Evolutionary conservation across 2,888 invertebrate genomes (phyloP), one percentile per base, ranked within the genome.

Genomic region (Agriotes lineatus): DNA sequence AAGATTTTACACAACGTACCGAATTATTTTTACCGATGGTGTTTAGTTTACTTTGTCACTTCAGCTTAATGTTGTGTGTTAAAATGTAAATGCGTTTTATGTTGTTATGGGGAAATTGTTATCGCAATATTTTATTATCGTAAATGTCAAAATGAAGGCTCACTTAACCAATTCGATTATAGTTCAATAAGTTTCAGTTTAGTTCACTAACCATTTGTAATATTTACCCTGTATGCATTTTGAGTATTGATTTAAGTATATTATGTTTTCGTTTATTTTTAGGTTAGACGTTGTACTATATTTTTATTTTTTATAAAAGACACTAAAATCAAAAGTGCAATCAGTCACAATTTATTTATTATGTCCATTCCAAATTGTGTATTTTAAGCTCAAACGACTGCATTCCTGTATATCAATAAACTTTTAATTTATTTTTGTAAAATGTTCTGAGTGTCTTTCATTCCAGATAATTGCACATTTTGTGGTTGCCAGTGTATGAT

Each of bases 371-470:
- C 77, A 77, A 77, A 77, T 74, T 77, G 72, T 70, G 22, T 71
- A 71, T 54, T 71, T 72, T 73, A 74, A 74, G 76, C 77, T 78
- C 77, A 78, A 78, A 76, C 73, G 76, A 76, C 76, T 75, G 78
- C 78, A 78, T 78, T 79, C 77, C 76, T 75, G 59, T 68, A 67
- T 67, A 62, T 71, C 62, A 66, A 61, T 71, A 60, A 57, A 69
- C 52, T 58, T 65, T 69, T 69, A 70, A 57, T 70, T 68, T 64
- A 64, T 69, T 69, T 64, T 69, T 64, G 50, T 60, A 64, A 56
- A 69, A 52, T 59, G 56, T 61, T 56, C 30, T 62, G 35, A 18
- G 37, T 56, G 56, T 56, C 39, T 56, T 56, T 56, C 56, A 56
- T 56, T 56, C 56, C 56, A 37, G 37, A 56, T 18, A 20, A n/a